Percentiles rank a stretch among this genome's conserved stretches.
These are phyloP conservation scores for Menura novaehollandiae DNA, from an alignment of 2,113 vertebrate genomes.

Conservation along the genomic window DNA sequence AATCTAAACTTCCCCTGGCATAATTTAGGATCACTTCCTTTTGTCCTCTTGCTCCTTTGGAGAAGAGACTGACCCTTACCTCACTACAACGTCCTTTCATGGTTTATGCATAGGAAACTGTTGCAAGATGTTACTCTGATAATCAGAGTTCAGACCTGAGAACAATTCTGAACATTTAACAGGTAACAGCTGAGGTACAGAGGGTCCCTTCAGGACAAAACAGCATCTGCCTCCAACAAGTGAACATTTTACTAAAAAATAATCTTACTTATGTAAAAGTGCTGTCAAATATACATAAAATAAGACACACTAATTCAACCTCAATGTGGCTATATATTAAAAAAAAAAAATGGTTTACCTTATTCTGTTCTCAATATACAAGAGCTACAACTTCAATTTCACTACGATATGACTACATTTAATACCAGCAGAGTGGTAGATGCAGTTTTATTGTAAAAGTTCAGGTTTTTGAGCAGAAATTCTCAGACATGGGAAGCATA, in stretches of 20 bases:
- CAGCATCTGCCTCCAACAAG: not conserved
- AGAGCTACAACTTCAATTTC: not conserved
- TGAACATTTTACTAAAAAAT: not conserved
- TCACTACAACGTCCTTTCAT: not conserved
- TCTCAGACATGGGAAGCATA: not conserved
- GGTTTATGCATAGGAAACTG: not conserved
- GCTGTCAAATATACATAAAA: not conserved
- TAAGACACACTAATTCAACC: not conserved
- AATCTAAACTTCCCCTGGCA: not conserved
- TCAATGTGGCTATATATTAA: not conserved
- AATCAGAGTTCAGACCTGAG: not conserved
- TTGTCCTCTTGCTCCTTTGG: too few species aligned
- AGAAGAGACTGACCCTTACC: not conserved
- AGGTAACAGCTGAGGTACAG: not conserved
- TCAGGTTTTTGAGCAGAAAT: not conserved
- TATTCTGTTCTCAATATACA: not conserved
- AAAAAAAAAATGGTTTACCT: not conserved
- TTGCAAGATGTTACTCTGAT: not conserved
- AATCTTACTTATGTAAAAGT: not conserved
- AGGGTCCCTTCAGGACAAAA: not conserved
- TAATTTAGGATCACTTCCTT: not conserved
- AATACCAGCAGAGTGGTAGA: not conserved
- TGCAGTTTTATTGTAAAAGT: not conserved
- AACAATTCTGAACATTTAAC: not conserved
- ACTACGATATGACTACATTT: not conserved